Conservation (phyloP, 2,113 vertebrate species). For the Hippocampus mohnikei region DNA sequence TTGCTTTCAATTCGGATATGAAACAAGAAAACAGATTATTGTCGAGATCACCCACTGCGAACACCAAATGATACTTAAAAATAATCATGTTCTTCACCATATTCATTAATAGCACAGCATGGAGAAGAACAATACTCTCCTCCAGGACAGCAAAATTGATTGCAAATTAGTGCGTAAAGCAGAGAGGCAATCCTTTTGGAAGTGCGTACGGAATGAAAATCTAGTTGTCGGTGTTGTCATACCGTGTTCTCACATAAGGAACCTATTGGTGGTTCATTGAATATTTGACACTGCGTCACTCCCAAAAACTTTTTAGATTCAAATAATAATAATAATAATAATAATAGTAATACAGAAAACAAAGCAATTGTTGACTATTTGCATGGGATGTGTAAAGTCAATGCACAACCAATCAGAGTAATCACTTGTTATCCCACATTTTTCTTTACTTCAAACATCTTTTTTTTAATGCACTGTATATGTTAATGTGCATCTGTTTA, state of each 20-base stretch:
- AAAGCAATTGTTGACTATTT: conserved; percentile 28
- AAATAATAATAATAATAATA: conserved; percentile 19
- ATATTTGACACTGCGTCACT: conserved; percentile 37
- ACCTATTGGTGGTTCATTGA: conserved; percentile 36
- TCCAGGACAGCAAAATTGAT: conserved; percentile 73
- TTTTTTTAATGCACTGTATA: conserved; percentile 23
- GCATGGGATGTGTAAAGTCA: conserved; percentile 12
- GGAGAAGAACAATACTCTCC: conserved; percentile 71
- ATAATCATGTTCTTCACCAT: conserved; percentile 80
- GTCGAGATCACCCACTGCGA: conserved; percentile 76
- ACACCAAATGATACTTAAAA: conserved; percentile 81
- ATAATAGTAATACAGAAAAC: neutral
- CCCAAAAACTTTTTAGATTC: conserved; percentile 15
- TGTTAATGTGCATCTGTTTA: conserved; percentile 41
- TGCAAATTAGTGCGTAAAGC: conserved; percentile 75
- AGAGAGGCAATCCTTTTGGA: conserved; percentile 64
- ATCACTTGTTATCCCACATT: conserved; percentile 36
- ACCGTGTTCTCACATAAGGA: conserved; percentile 37
- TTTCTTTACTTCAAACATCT: conserved; percentile 45
- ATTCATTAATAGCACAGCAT: conserved; percentile 75
- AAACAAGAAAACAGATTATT: conserved; percentile 79
- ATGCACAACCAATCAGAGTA: conserved; percentile 32
- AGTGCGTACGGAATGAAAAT: conserved; percentile 50
- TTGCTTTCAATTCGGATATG: conserved; percentile 77
- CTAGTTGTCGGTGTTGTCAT: conserved; percentile 49